Evolutionary conservation across 2,113 vertebrate species (phyloP).

Genomic region (Hippocampus mohnikei): DNA sequence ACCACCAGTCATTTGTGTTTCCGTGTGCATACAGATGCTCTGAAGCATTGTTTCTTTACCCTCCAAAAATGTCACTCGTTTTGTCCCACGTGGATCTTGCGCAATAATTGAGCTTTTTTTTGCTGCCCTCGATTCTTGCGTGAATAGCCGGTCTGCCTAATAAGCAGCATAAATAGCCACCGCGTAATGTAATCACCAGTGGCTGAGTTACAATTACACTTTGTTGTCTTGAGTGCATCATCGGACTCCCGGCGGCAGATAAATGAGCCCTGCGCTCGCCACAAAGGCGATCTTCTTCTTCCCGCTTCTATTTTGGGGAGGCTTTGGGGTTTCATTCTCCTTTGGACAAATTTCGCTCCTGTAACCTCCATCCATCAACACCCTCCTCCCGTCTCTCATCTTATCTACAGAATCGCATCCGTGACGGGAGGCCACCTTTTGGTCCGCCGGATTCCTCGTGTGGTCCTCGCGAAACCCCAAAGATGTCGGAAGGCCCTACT

Average conservation of each 20-base stretch:
- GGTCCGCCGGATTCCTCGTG: neutral
- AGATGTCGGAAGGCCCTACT: too few relatives aligned
- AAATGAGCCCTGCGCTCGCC: slow-evolving; percentile 17
- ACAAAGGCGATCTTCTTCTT: slow-evolving; percentile 11
- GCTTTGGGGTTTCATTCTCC: neutral
- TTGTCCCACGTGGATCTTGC: neutral
- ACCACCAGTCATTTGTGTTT: slow-evolving; percentile 37
- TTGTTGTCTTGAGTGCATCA: slow-evolving; percentile 18
- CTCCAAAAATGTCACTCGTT: neutral
- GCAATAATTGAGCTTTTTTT: too few relatives aligned
- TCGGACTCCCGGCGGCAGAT: slow-evolving; percentile 15
- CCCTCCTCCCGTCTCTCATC: neutral
- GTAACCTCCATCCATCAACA: neutral
- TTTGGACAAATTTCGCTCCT: neutral
- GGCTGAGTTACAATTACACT: slow-evolving; percentile 17
- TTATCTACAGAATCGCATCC: neutral
- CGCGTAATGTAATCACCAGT: slow-evolving; percentile 33
- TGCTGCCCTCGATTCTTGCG: neutral
- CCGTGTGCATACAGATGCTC: slow-evolving; percentile 11
- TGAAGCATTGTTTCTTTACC: neutral
- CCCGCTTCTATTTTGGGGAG: neutral
- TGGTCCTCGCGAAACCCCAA: neutral
- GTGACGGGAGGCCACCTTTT: neutral
- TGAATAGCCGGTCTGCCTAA: slow-evolving; percentile 41
- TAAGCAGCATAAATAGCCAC: slow-evolving; percentile 22